Conservation (phyloP, 2,888 invertebrate species). For the Ptilodon capucinus region DNA sequence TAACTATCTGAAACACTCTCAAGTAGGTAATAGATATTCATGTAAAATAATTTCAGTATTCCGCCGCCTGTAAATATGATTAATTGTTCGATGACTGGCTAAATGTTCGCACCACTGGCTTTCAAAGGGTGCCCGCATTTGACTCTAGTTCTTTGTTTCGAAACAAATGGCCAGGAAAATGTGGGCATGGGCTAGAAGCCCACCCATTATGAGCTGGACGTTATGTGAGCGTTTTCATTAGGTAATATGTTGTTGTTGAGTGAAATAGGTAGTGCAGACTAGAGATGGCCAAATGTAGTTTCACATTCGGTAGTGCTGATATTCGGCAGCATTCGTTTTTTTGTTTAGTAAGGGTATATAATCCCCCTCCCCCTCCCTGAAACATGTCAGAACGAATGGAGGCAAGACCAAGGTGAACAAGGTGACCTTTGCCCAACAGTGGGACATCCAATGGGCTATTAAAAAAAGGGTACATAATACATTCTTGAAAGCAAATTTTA, state of each 20-base stretch:
- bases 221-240: background rate
- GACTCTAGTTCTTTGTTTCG: conserved; percentile 18
- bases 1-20: background rate
- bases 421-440: too few relatives aligned
- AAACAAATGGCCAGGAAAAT: conserved; percentile 16
- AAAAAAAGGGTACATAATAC: too few relatives aligned
- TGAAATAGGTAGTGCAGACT: background rate
- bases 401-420: too few relatives aligned
- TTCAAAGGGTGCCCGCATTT: conserved; percentile 16
- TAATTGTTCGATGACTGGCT: conserved; percentile 24
- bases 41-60: conserved; percentile 14
- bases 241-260: background rate
- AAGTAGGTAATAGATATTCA: background rate
- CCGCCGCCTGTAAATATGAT: conserved; percentile 18
- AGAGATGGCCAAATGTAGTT: too few relatives aligned
- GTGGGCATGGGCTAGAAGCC: background rate
- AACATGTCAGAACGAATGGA: too few relatives aligned
- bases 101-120: conserved; percentile 11
- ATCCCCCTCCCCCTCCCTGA: too few relatives aligned
- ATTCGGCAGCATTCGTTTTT: too few relatives aligned
- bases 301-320: too few relatives aligned
- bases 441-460: too few relatives aligned
- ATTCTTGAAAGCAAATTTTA: too few relatives aligned
- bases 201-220: background rate
- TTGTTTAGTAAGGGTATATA: too few relatives aligned